Percentiles rank a stretch among this genome's conserved stretches.
These are phyloP conservation scores for Crotalus helleri DNA, from an alignment of 2,113 vertebrate genomes.

Conservation along the genomic window DNA sequence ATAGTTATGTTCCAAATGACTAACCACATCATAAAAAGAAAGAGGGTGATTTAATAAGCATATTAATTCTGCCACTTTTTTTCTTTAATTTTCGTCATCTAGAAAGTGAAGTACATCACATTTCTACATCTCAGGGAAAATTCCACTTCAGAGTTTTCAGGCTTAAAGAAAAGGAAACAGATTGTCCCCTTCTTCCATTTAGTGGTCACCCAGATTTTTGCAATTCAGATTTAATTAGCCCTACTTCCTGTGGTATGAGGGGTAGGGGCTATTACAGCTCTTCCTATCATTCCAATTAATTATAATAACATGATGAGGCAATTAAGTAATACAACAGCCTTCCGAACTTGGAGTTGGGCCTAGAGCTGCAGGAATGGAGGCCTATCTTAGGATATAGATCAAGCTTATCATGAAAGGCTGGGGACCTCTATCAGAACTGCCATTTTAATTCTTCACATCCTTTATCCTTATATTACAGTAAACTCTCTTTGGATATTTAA, in stretches of 20 bases:
- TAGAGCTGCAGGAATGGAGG: not conserved
- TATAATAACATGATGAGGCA: not conserved
- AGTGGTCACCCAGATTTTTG: not conserved
- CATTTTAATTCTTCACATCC: not conserved
- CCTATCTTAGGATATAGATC: not conserved
- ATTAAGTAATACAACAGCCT: not conserved
- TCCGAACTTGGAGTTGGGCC: not conserved
- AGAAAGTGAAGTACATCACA: not conserved
- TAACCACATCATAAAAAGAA: not conserved
- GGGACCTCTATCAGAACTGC: not conserved
- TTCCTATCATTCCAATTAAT: not conserved
- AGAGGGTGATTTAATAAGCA: not conserved
- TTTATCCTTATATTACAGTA: not conserved
- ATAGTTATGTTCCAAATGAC: not conserved
- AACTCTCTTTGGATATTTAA: not conserved
- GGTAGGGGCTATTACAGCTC: not conserved
- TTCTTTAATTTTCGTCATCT: not conserved
- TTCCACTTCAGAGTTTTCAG: not conserved
- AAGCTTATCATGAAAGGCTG: not conserved
- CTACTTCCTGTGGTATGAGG: not conserved
- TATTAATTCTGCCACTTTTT: not conserved
- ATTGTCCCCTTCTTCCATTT: not conserved
- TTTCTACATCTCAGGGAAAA: not conserved
- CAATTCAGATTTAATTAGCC: not conserved
- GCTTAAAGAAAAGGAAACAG: not conserved